These are phyloP conservation scores for Latheticus oryzae DNA, from an alignment of 2,888 invertebrate genomes.

Conservation along the genomic window DNA sequence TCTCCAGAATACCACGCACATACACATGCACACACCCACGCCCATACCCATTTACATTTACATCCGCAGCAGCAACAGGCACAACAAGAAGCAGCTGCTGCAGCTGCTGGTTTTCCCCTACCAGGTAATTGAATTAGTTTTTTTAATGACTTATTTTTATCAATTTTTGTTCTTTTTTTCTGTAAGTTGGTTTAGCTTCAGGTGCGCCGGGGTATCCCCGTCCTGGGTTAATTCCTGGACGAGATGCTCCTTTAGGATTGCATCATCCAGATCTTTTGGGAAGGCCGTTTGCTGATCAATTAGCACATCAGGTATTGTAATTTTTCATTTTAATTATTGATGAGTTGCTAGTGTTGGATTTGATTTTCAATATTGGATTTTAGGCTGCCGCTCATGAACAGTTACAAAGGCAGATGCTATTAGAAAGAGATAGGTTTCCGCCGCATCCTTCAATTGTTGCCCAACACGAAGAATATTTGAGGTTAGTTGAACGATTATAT, in stretches of 20 bases:
- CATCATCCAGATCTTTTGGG: conserved; percentile 84
- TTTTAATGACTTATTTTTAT: neutral
- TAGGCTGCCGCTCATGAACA: conserved; percentile 87
- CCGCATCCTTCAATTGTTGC: conserved; percentile 74
- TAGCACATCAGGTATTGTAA: conserved; percentile 75
- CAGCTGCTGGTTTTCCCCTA: conserved; percentile 71
- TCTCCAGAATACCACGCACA: conserved; percentile 91
- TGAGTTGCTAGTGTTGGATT: no score
- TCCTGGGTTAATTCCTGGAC: conserved; percentile 71
- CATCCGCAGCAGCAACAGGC: conserved; percentile 83
- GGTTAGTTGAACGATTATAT: conserved; percentile 63
- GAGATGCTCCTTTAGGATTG: conserved; percentile 73
- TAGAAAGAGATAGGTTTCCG: conserved; percentile 83
- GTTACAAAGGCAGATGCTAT: conserved; percentile 83
- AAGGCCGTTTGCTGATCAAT: conserved; percentile 84
- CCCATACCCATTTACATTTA: conserved; percentile 89
- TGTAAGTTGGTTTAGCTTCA: conserved; percentile 61
- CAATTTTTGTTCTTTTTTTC: neutral
- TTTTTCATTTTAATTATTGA: conserved; percentile 30
- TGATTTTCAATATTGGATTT: conserved; percentile 50
- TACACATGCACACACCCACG: conserved; percentile 91
- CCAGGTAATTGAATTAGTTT: conserved; percentile 64
- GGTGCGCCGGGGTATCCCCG: conserved; percentile 72
- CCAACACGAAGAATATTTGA: conserved; percentile 76
- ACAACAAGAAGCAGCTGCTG: conserved; percentile 74